phyloP scores from a whole-genome alignment of 2,113 vertebrate species.

The Malurus cyaneus region DNA sequence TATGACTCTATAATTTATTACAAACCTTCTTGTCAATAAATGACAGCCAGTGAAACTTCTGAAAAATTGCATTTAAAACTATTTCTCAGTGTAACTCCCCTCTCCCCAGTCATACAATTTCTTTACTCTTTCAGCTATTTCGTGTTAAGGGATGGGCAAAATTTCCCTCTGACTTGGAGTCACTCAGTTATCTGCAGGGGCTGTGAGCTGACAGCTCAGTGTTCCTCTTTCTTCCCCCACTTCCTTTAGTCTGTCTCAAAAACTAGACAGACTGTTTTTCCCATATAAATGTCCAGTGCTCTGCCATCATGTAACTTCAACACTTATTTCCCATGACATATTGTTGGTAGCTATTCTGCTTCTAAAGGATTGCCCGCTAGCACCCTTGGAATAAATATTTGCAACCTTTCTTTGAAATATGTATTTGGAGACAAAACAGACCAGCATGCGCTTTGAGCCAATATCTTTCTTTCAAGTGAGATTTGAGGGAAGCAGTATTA shows the following conservation, averaged over 20 bases:
- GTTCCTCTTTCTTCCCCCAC: not conserved
- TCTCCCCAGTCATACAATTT: not conserved
- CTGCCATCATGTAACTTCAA: not conserved
- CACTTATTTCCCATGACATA: not conserved
- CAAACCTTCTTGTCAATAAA: not conserved
- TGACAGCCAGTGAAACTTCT: not conserved
- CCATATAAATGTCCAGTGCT: not conserved
- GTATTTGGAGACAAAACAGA: constrained; percentile 41
- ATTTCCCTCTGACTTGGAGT: not conserved
- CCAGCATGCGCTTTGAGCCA: not conserved
- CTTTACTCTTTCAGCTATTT: not conserved
- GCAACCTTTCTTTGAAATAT: constrained; percentile 40
- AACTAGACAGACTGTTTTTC: not conserved
- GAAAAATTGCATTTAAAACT: not conserved
- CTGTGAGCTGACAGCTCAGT: not conserved
- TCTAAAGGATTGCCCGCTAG: constrained; percentile 20
- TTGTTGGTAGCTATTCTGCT: not conserved
- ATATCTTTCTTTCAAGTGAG: constrained; percentile 41
- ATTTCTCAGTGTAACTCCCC: not conserved
- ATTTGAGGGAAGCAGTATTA: constrained; percentile 20
- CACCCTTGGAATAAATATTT: constrained; percentile 49
- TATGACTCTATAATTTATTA: not conserved
- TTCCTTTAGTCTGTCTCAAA: not conserved
- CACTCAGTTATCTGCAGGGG: not conserved
- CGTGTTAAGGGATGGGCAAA: not conserved